Conservation (phyloP, 1,140 invertebrate species). For the Achatina immaculata region DNA sequence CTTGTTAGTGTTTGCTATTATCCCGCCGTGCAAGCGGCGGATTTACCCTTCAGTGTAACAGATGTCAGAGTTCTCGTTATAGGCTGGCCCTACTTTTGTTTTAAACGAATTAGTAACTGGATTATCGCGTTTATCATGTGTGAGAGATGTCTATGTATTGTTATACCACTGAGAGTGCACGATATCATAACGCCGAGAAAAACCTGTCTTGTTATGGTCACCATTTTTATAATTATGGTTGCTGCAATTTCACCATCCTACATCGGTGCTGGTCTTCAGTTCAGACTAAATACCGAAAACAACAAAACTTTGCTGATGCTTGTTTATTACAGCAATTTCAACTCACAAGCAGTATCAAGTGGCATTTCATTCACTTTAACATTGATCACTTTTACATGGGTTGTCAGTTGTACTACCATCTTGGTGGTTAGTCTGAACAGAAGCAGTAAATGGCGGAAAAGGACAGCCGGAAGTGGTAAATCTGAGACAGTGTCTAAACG, state of each 20-base stretch:
- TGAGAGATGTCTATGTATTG: background rate
- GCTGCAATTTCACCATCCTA: background rate
- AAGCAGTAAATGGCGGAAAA: background rate
- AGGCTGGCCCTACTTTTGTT: background rate
- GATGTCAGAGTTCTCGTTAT: background rate
- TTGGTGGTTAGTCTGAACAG: background rate
- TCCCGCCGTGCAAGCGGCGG: background rate
- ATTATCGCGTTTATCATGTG: background rate
- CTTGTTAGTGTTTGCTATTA: background rate
- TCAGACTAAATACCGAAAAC: background rate
- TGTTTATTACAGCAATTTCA: background rate
- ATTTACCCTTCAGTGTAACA: background rate
- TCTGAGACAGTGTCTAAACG: background rate
- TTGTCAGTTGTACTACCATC: background rate
- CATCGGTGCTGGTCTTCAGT: background rate
- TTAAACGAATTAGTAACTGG: background rate
- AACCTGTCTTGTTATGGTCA: background rate
- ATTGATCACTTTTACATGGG: background rate
- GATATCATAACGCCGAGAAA: background rate
- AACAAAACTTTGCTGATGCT: background rate
- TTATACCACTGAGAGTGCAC: background rate
- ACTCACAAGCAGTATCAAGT: background rate
- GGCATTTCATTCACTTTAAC: conserved; percentile 3
- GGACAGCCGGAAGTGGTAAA: background rate
- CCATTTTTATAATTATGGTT: background rate